Evolutionary conservation across 2,888 invertebrate genomes (phyloP).

Genomic region (Microctonus brassicae): DNA sequence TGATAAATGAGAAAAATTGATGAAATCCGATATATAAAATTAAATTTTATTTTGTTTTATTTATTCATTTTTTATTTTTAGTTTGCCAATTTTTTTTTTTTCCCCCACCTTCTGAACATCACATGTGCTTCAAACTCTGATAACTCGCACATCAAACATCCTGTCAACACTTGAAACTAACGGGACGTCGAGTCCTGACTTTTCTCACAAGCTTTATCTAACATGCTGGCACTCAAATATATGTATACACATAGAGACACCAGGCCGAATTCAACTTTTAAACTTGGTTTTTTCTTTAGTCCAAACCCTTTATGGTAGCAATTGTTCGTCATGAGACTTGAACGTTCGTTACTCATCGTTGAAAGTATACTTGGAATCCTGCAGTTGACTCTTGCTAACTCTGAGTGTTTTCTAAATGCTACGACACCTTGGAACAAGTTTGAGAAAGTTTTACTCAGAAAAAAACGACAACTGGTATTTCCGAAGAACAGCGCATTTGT

Average conservation of each 20-base stretch:
- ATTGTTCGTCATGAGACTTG: constrained; percentile 47
- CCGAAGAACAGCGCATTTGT: constrained; percentile 70
- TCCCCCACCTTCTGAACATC: background rate
- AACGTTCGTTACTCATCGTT: constrained; percentile 47
- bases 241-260: background rate
- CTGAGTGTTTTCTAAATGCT: constrained; percentile 49
- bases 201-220: constrained; percentile 17
- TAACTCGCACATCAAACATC: constrained; percentile 48
- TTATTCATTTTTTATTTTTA: background rate
- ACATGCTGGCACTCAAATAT: background rate
- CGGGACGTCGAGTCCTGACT: constrained; percentile 7
- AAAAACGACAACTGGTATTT: constrained; percentile 65
- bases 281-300: background rate
- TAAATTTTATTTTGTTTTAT: background rate
- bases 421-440: constrained; percentile 42
- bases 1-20: background rate
- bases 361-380: constrained; percentile 45
- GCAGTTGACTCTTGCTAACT: constrained; percentile 43
- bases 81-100: background rate
- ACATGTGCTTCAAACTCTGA: constrained; percentile 29
- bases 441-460: constrained; percentile 58
- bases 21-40: background rate
- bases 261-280: background rate
- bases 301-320: constrained; percentile 8
- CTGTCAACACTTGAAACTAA: constrained; percentile 10